Evolutionary conservation across 2,113 vertebrate genomes (phyloP), one percentile per base, ranked within the genome.

Genomic region (Sceloporus undulatus): DNA sequence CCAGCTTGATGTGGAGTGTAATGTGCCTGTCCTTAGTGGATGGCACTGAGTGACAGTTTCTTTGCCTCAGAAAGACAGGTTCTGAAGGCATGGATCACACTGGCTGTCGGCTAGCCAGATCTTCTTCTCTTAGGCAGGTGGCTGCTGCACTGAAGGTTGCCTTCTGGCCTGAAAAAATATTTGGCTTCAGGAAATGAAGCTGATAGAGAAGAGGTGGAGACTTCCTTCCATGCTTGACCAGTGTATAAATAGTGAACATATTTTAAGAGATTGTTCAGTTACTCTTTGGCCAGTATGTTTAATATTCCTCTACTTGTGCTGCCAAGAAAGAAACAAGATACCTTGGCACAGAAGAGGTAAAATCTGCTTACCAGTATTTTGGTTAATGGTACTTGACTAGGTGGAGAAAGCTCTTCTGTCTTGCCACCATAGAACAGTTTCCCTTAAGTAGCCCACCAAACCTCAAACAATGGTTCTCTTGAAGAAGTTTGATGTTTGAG

Each of bases 391-490:
- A 23, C 1, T 23, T 71, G 27, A 9, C 27, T 29, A n/a, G 68
- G 9, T 9, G 68, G 27, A 11, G 9, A 71, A 71, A 29, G 11
- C 68, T 10, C 68, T 48, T 48, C 48, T 48, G 48, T 48, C 48
- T 10, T n/a, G 68, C 68, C 68, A n/a, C 68, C 68, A 71, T 27
- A 48, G 48, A 48, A 48, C 48, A 10, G 68, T n/a, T 10, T 29
- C 27, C 27, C 68, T 29, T 27, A 11, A 70, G 25, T 27, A 48
- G 48, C 48, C 48, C 48, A 48, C 7, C 48, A 48, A 48, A 48
- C 48, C 5, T 76, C 90, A 73, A 89, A 88, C 90, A 18, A 4
- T 18, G 59, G 85, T 11, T 0, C 0, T 66, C 73, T 85, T 89
- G 88, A 85, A 23, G 68, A 27, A 4, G 5, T n/a, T 71, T 71